Base-by-base conservation (phyloP, 2,888 invertebrate genomes). In the Thereva unica region DNA sequence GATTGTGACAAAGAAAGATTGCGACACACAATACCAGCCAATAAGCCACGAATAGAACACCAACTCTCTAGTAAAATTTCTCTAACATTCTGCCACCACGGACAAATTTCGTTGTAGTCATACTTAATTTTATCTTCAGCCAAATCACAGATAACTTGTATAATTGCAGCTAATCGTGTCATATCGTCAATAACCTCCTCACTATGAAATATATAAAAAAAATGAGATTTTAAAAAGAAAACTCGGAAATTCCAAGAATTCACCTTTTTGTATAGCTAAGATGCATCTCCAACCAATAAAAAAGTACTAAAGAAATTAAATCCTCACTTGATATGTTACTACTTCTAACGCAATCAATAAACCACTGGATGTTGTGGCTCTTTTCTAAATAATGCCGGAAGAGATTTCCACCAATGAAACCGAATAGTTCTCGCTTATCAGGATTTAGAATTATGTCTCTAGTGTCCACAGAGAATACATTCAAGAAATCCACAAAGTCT, bases 1-100 rank as follows among this genome's bases (percentile, higher is more conserved):
- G 68, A 73, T 0, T 74, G 74, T 69, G 75, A 74, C 12, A 77
- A 84, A 1, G 89, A 87, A 4, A 93, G 89, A 10, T 88, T 88
- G 76, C 92, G 87, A 77, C 93, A 93, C 34, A 92, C 87, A 78
- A 95, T 86, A 0, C 94, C 92, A 9, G 92, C 91, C 63, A 92
- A 87, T 77, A 93, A 85, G 1, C 93, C 91, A 69, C 89, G 86
- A 71, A 92, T 85, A 6, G 92, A 90, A 76, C 90, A 88, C 0
- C 86, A 82, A 73, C 91, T 90, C 68, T 91, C 88, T 1, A 88
- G 84, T 68, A 95, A 82, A 67, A 88, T 82, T 71, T 87, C 87
- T 38, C 94, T 85, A 52, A 94, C 86, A 65, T 85, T 83, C 74
- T 87, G 87, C 95, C 95, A 96, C 91, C 93, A 95, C 0, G 85